phyloP scores from a whole-genome alignment of 2,797 vertebrate genomes.

The Crax fasciolata region DNA sequence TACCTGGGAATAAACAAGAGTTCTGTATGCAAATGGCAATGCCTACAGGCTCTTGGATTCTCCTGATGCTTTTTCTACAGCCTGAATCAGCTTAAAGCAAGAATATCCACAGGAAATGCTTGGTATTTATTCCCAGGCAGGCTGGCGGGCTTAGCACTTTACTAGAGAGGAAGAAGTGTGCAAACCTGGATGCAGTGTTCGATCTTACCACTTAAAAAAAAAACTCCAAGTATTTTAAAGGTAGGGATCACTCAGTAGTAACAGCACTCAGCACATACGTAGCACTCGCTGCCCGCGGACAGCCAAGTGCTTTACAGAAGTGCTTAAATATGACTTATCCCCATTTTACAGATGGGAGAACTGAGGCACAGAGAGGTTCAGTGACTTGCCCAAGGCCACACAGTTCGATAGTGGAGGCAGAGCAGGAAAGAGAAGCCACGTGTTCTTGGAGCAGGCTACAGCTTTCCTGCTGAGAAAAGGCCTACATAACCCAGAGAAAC shows the following conservation, averaged over 20 bases:
- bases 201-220: slow-evolving; percentile 21
- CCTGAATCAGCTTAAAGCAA: slow-evolving; percentile 36
- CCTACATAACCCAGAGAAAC: slow-evolving; percentile 54
- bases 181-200: slow-evolving; percentile 65
- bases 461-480: slow-evolving; percentile 18
- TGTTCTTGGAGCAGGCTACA: neutral
- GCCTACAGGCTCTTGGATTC: slow-evolving; percentile 25
- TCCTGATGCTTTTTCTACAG: slow-evolving; percentile 11
- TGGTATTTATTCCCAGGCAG: slow-evolving; percentile 62
- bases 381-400: slow-evolving; percentile 75
- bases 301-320: slow-evolving; percentile 51
- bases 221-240: slow-evolving; percentile 25
- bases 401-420: slow-evolving; percentile 61
- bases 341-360: slow-evolving; percentile 74
- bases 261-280: slow-evolving; percentile 37
- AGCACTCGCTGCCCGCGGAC: slow-evolving; percentile 3
- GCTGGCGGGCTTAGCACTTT: slow-evolving; percentile 62
- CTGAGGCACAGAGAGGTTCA: slow-evolving; percentile 68
- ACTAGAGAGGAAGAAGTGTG: slow-evolving; percentile 61
- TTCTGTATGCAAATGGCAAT: slow-evolving; percentile 38
- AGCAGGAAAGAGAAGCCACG: slow-evolving; percentile 24
- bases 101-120: slow-evolving; percentile 27
- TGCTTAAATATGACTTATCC: slow-evolving; percentile 67
- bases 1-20: slow-evolving; percentile 68
- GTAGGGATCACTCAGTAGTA: slow-evolving; percentile 31